Evolutionary conservation across 1,140 invertebrate species (phyloP).

Genomic region (Pseudomyrmex flavicornis): DNA sequence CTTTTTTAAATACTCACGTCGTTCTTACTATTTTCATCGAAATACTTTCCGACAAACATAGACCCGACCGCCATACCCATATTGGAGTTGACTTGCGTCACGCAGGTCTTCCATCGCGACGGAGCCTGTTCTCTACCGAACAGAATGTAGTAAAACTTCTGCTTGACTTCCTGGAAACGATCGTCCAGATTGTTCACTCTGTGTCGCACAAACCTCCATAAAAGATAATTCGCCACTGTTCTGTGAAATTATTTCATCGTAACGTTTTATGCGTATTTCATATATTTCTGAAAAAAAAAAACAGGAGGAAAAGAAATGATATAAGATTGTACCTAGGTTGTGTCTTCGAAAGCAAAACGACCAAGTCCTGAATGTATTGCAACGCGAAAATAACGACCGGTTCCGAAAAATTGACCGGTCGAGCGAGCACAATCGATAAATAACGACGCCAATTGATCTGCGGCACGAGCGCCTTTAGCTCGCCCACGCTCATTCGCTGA

Average conservation of each 20-base stretch:
- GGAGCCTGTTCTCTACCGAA: conserved; percentile 91
- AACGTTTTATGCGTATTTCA: not conserved
- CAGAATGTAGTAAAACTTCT: conserved; percentile 89
- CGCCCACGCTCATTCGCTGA: conserved; percentile 90
- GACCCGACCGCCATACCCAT: conserved; percentile 94
- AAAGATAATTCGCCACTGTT: conserved; percentile 90
- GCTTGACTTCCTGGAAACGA: conserved; percentile 88
- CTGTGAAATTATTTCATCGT: conserved; percentile 60
- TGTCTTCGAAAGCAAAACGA: conserved; percentile 83
- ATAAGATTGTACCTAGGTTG: conserved; percentile 76
- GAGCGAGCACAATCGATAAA: conserved; percentile 89
- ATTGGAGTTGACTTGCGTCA: conserved; percentile 92
- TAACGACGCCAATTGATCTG: conserved; percentile 92
- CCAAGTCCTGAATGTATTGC: conserved; percentile 87
- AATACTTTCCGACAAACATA: conserved; percentile 94
- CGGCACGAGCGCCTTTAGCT: conserved; percentile 89
- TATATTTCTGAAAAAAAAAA: not conserved
- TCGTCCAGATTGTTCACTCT: conserved; percentile 94
- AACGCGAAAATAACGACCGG: conserved; percentile 91
- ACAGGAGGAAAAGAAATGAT: not conserved
- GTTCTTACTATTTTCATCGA: conserved; percentile 93
- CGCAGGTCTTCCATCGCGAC: conserved; percentile 93
- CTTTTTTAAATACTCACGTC: conserved; percentile 85
- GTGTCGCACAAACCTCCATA: conserved; percentile 95
- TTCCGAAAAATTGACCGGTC: conserved; percentile 87